Evolutionary conservation across 37 sponge, comb jelly and placozoan species (phyloP).

Genomic region (Ephydatia muelleri): DNA sequence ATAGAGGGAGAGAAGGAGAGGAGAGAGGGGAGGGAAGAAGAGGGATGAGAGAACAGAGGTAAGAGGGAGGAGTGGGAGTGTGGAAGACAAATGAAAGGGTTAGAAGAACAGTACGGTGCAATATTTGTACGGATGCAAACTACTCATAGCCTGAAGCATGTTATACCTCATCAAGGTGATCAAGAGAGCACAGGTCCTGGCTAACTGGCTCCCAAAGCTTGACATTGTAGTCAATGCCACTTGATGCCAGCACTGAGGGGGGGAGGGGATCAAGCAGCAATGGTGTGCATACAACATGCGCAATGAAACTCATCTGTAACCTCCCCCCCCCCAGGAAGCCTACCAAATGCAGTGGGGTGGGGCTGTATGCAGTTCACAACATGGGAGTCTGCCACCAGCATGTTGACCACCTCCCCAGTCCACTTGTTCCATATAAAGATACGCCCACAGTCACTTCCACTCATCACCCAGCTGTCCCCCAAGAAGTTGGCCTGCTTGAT

Average conservation of each 20-base stretch:
- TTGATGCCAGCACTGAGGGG: conserved; percentile 73
- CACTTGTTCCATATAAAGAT: conserved; percentile 93
- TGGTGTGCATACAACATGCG: background rate
- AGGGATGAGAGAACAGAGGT: background rate
- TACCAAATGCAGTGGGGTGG: conserved; percentile 77
- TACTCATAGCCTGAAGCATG: background rate
- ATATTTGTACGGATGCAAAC: background rate
- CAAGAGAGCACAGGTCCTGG: conserved; percentile 23
- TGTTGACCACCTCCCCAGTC: conserved; percentile 75
- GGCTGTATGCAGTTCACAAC: conserved; percentile 98
- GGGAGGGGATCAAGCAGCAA: background rate
- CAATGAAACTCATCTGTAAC: too few species aligned
- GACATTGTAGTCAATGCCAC: conserved; percentile 89
- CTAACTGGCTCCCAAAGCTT: conserved; percentile 85
- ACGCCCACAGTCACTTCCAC: conserved; percentile 93
- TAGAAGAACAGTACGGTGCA: background rate
- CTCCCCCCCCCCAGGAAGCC: background rate
- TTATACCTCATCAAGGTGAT: conserved; percentile 48
- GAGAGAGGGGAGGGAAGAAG: background rate
- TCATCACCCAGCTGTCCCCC: conserved; percentile 78
- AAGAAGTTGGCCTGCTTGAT: conserved; percentile 91
- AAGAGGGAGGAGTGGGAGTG: background rate
- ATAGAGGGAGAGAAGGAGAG: background rate
- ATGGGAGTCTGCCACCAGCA: conserved; percentile 75
- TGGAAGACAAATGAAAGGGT: background rate